These are phyloP conservation scores for Saxicola maurus DNA, from an alignment of 2,797 vertebrate genomes.

Conservation along the genomic window DNA sequence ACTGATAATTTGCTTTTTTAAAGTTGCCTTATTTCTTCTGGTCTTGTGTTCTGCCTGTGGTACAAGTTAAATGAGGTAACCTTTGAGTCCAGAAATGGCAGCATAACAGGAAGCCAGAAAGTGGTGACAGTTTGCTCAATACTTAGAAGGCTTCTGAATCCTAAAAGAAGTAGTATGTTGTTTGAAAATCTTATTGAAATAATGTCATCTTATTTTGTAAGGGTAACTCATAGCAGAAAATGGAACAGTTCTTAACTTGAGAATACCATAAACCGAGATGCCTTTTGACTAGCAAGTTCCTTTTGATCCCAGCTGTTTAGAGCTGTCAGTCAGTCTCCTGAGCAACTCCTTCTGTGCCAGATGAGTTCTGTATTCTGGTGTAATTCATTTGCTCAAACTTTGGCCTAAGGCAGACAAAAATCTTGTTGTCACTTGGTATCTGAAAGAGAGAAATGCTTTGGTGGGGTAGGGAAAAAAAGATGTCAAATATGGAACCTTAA, in stretches of 20 bases:
- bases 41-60: not conserved
- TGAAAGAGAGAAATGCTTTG: not conserved
- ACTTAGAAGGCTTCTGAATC: not conserved
- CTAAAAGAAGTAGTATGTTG: not conserved
- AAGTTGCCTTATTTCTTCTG: not conserved
- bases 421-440: not conserved
- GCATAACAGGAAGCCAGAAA: constrained; percentile 28
- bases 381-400: not conserved
- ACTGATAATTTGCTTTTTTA: not conserved
- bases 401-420: not conserved
- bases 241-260: not conserved
- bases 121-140: constrained; percentile 13
- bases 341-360: not conserved
- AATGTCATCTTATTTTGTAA: no score
- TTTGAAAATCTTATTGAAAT: not conserved
- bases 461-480: not conserved
- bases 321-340: not conserved
- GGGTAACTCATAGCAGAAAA: no score
- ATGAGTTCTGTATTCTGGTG: not conserved
- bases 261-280: not conserved
- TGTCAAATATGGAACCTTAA: not conserved
- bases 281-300: not conserved
- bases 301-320: not conserved
- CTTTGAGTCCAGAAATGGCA: not conserved
- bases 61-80: not conserved